Evolutionary conservation across 2,797 vertebrate genomes (phyloP).

Genomic region (Halcyon chelicuti): DNA sequence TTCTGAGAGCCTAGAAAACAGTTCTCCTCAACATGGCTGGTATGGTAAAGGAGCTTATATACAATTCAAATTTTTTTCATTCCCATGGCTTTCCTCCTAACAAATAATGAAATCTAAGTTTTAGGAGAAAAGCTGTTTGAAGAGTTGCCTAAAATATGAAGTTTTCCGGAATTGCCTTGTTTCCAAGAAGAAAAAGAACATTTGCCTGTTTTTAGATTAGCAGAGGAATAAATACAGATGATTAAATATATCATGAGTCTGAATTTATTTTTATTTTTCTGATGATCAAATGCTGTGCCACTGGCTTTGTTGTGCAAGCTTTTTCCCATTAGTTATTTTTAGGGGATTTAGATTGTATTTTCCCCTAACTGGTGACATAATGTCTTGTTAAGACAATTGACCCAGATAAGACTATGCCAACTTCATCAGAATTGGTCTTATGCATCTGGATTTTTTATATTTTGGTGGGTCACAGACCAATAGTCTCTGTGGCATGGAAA

Average conservation of each 20-base stretch:
- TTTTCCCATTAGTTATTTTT: constrained; percentile 71
- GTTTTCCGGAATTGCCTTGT: constrained; percentile 32
- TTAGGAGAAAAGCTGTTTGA: constrained; percentile 12
- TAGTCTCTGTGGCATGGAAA: constrained; percentile 63
- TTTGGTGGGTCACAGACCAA: constrained; percentile 70
- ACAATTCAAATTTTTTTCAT: background rate
- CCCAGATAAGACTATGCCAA: constrained; percentile 65
- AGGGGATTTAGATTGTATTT: constrained; percentile 60
- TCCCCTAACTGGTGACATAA: constrained; percentile 66
- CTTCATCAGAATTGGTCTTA: constrained; percentile 53
- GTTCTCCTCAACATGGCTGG: background rate
- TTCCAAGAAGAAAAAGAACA: constrained; percentile 68
- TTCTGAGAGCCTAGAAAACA: background rate
- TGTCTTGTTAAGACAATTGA: constrained; percentile 73
- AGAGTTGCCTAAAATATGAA: constrained; percentile 43
- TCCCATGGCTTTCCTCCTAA: background rate
- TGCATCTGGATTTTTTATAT: constrained; percentile 72
- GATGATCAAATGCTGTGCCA: constrained; percentile 37
- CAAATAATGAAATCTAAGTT: background rate
- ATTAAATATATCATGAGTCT: constrained; percentile 66
- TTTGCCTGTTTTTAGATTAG: constrained; percentile 64
- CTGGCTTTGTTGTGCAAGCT: constrained; percentile 60
- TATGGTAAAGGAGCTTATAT: background rate
- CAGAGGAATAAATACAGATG: constrained; percentile 66
- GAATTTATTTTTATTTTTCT: constrained; percentile 68